Evolutionary conservation across 2,888 invertebrate species (phyloP), one percentile per base, ranked within the genome.

Genomic region (Tupiocoris notatus): DNA sequence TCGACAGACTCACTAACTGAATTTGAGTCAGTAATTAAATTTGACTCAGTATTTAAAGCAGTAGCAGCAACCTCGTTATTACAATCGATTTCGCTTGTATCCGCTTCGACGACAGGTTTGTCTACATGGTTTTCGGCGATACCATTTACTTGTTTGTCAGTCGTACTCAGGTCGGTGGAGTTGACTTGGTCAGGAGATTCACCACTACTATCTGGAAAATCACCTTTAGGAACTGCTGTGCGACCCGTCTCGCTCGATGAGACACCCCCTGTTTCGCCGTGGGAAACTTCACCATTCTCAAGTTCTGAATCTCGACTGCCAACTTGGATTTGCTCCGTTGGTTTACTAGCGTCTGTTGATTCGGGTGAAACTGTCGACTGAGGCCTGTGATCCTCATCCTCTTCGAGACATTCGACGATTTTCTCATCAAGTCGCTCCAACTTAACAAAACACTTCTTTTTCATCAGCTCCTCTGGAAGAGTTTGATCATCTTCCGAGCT

Each of bases 381-480:
- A 64, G 64, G 25, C n/a, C n/a, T 62, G 1, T 3, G 12, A 20
- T 56, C 56, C 17, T 20, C 24, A 2, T 70, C 70, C 2, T 24
- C 24, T 21, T 70, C 59, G 2, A 25, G 39, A 1, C 18, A 39
- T 1, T 17, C 62, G 20, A 73, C 73, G 20, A 39, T 16, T 21
- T 63, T 73, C 0, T 73, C 20, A 9, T 73, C 56, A n/a, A 73
- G 63, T 9, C 73, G 24, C 16, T 73, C 73, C 18, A 73, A 20
- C 56, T 73, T 73, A 1, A 73, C 73, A 22, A 73, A 73, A 39
- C 73, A 73, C 12, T 18, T 21, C 25, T 62, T n/a, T 0, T 61
- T 73, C 21, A 22, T 16, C 16, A 54, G 22, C 12, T 39, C 39
- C 16, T 21, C 0, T 1, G 56, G 1, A 1, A 54, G 54, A 16